These are phyloP conservation scores for Eudyptes chrysolophus DNA, from an alignment of 2,113 vertebrate genomes.

Conservation along the genomic window DNA sequence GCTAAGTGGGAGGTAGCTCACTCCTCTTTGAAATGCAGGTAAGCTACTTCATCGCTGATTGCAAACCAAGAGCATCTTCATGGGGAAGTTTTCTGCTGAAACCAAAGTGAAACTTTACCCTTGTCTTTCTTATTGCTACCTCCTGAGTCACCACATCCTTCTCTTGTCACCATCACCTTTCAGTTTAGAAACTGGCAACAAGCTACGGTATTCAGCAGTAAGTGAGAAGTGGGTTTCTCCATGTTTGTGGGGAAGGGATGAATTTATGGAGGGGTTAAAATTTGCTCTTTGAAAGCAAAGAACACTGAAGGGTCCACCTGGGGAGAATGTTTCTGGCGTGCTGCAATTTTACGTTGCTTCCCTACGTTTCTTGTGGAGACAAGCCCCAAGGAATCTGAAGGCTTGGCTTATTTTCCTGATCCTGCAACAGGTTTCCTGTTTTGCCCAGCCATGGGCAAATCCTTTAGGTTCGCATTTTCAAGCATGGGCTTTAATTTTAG, in stretches of 20 bases:
- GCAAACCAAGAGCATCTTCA: background rate
- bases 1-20: background rate
- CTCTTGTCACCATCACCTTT: background rate
- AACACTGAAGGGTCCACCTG: background rate
- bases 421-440: slow-evolving; percentile 17
- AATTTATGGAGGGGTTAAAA: background rate
- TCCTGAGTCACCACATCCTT: slow-evolving; percentile 45
- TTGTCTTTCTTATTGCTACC: background rate
- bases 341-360: slow-evolving; percentile 12
- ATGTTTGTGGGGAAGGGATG: background rate
- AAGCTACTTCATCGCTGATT: background rate
- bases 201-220: background rate
- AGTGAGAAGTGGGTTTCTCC: background rate
- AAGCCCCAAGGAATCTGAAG: slow-evolving; percentile 47
- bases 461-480: slow-evolving; percentile 16
- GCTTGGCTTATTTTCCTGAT: slow-evolving; percentile 47
- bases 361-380: slow-evolving; percentile 22
- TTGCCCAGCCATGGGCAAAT: slow-evolving; percentile 7
- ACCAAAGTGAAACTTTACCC: background rate
- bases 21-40: background rate
- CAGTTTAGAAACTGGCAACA: background rate
- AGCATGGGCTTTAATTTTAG: slow-evolving; percentile 6
- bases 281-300: background rate
- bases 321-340: background rate
- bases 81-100: background rate